phyloP scores from a whole-genome alignment of 2,797 vertebrate species.

The Mormyrops boulengeri region DNA sequence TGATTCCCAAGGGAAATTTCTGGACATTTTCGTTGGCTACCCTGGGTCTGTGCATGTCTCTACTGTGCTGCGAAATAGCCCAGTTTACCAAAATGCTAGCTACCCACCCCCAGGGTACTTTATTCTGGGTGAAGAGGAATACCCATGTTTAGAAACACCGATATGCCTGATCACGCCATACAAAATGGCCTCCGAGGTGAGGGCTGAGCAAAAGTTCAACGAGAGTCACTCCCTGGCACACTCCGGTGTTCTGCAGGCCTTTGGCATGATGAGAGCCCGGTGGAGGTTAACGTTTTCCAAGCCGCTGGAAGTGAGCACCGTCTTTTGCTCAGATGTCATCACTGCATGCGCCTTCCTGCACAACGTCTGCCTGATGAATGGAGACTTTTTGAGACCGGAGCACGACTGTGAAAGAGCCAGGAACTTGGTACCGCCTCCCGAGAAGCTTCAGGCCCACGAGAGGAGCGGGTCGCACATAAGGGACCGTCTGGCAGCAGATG shows the following conservation, averaged over 20 bases:
- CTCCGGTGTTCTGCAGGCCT: constrained; percentile 16
- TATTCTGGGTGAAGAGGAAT: constrained; percentile 19
- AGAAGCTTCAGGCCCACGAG: neutral
- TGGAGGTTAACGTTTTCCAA: constrained; percentile 24
- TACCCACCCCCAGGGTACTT: constrained; percentile 22
- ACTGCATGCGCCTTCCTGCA: constrained; percentile 11
- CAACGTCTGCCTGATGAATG: constrained; percentile 9
- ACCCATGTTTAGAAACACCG: constrained; percentile 21
- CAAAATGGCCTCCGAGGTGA: constrained; percentile 13
- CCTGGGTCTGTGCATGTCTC: constrained; percentile 20
- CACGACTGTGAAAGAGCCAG: neutral
- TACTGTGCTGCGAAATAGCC: constrained; percentile 18
- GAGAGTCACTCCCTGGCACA: neutral
- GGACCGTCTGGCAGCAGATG: neutral
- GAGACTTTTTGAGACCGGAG: neutral
- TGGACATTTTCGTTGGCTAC: constrained; percentile 29
- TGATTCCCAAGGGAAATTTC: constrained; percentile 21
- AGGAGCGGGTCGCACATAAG: neutral
- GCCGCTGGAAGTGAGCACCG: constrained; percentile 19
- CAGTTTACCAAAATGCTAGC: neutral
- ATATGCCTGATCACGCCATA: constrained; percentile 24
- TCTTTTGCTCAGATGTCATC: constrained; percentile 13
- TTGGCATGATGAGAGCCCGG: constrained; percentile 24
- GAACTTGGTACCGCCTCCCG: neutral
- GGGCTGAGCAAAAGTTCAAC: constrained; percentile 20